phyloP scores from a whole-genome alignment of 2,888 invertebrate genomes.

The Byasa hedistus region DNA sequence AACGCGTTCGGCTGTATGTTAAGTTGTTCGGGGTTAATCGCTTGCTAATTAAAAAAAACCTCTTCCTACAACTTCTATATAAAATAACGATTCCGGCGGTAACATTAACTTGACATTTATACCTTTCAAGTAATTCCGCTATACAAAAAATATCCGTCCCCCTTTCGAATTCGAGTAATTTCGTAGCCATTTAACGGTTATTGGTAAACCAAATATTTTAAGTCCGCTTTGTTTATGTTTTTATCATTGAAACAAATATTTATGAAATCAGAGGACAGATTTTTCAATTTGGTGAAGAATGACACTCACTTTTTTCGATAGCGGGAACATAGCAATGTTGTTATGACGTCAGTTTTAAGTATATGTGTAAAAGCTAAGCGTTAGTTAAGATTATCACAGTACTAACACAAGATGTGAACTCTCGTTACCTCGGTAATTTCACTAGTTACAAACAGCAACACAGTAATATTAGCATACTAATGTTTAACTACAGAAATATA shows the following conservation, averaged over 20 bases:
- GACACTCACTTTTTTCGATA: too few relatives aligned
- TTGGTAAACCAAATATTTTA: background rate
- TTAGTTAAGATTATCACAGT: too few relatives aligned
- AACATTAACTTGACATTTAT: constrained; percentile 24
- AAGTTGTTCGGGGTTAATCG: constrained; percentile 9
- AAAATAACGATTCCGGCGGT: constrained; percentile 16
- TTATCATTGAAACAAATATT: background rate
- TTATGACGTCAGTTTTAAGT: too few relatives aligned
- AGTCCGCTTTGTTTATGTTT: background rate
- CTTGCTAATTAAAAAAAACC: constrained; percentile 25
- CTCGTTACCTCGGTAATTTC: too few relatives aligned
- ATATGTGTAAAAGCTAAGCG: too few relatives aligned
- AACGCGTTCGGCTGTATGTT: constrained; percentile 13
- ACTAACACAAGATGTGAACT: too few relatives aligned
- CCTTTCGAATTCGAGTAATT: constrained; percentile 5
- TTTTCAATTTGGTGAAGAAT: too few relatives aligned
- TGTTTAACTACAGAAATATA: too few relatives aligned
- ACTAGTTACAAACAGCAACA: too few relatives aligned
- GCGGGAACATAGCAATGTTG: too few relatives aligned
- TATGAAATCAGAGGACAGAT: too few relatives aligned
- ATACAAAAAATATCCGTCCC: constrained; percentile 11
- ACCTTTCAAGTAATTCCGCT: constrained; percentile 2
- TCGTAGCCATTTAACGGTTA: constrained; percentile 12
- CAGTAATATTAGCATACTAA: too few relatives aligned
- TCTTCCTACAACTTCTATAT: constrained; percentile 15